These are phyloP conservation scores for Illadopsis cleaveri DNA, from an alignment of 2,113 vertebrate species.

Conservation along the genomic window DNA sequence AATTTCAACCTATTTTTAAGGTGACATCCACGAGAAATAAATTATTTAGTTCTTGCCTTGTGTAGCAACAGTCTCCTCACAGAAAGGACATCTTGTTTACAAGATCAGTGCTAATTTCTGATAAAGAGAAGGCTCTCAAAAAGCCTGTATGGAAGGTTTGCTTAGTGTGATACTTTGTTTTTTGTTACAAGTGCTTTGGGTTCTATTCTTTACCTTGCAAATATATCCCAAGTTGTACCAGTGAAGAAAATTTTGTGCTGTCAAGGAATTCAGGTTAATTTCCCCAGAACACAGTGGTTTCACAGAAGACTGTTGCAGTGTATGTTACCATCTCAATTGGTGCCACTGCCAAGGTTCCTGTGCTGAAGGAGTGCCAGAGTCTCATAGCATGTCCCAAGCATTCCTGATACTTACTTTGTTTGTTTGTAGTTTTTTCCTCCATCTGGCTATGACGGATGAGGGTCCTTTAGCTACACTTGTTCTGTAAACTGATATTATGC, in stretches of 20 bases:
- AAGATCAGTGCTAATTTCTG: not conserved
- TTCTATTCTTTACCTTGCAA: not conserved
- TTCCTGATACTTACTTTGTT: not conserved
- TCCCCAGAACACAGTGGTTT: not conserved
- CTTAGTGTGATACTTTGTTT: not conserved
- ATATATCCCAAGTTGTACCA: not conserved
- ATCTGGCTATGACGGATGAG: conserved; percentile 46
- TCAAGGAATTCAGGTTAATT: not conserved
- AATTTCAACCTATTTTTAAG: conserved; percentile 7
- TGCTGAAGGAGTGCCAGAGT: not conserved
- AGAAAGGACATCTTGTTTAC: conserved; percentile 3
- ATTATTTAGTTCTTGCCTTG: not conserved
- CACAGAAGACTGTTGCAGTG: not conserved
- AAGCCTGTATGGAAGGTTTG: not conserved
- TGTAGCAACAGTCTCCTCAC: not conserved
- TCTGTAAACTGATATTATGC: conserved; percentile 55
- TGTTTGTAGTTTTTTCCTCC: not conserved
- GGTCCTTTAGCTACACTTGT: conserved; percentile 52
- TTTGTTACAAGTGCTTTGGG: not conserved
- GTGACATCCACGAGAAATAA: not conserved
- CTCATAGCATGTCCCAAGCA: not conserved
- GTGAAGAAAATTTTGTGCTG: not conserved
- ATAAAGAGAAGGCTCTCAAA: not conserved
- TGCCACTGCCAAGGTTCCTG: not conserved
- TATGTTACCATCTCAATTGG: not conserved